Percentiles rank a stretch among this genome's conserved stretches.
Conservation (phyloP, 2,113 vertebrate genomes). For the Orientallactaga bullata region DNA sequence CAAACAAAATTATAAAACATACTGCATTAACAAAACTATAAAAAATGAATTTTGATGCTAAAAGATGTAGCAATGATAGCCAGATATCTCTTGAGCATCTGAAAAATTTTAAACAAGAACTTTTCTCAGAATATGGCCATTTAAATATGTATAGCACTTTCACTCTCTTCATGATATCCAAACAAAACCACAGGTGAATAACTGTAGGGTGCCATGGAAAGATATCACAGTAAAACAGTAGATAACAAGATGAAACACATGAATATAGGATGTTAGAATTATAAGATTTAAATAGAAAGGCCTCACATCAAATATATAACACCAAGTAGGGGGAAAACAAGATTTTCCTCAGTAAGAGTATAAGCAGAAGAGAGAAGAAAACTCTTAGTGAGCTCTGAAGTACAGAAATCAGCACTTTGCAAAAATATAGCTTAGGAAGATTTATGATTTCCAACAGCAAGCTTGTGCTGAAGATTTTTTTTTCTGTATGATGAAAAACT, state of each 20-base stretch:
- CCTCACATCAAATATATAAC: not conserved
- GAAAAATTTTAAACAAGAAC: conserved; percentile 35
- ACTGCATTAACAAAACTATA: conserved; percentile 15
- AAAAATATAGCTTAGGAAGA: not conserved
- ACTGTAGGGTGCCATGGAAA: not conserved
- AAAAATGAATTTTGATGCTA: conserved; percentile 8
- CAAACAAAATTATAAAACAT: conserved; percentile 17
- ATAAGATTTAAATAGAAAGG: not conserved
- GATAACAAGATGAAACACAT: not conserved
- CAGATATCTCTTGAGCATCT: conserved; percentile 16
- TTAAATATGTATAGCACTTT: not conserved
- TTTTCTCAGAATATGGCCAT: not conserved
- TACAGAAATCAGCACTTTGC: not conserved
- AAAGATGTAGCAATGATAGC: not conserved
- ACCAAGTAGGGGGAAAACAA: not conserved
- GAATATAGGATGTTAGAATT: not conserved
- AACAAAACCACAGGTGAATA: not conserved
- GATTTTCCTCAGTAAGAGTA: not conserved
- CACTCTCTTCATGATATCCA: not conserved
- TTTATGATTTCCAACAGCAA: not conserved
- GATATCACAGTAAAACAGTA: not conserved
- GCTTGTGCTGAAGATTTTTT: not conserved
- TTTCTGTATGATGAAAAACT: not conserved
- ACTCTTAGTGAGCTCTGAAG: not conserved
- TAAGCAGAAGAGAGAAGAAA: not conserved